Percentiles rank a stretch among this genome's conserved stretches.
Evolutionary conservation across 2,888 invertebrate species (phyloP).

Genomic region (Epicampocera succincta): DNA sequence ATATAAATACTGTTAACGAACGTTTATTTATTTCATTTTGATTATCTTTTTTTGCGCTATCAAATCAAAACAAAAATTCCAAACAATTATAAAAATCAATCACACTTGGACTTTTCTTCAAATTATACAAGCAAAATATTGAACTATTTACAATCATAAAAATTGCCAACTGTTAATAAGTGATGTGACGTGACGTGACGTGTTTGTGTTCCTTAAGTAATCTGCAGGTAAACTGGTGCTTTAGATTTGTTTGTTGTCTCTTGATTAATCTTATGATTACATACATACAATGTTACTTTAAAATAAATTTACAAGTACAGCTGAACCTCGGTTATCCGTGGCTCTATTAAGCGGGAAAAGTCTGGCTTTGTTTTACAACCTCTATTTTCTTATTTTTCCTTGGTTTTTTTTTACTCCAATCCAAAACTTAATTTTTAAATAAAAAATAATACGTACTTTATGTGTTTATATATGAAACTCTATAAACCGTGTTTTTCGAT

Average conservation of each 20-base stretch:
- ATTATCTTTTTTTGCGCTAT: slow-evolving; percentile 44
- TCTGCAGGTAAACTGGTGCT: slow-evolving; percentile 29
- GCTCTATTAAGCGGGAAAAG: too few relatives aligned
- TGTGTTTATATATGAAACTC: too few relatives aligned
- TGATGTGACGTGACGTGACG: slow-evolving; percentile 2
- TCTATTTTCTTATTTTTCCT: too few relatives aligned
- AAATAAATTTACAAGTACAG: slow-evolving; percentile 24
- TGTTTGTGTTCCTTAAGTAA: slow-evolving; percentile 15
- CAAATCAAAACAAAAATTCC: slow-evolving; percentile 43
- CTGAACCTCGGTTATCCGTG: too few relatives aligned
- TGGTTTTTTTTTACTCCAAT: too few relatives aligned
- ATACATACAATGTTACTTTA: slow-evolving; percentile 23
- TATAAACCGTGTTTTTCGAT: too few relatives aligned
- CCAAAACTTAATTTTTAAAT: too few relatives aligned
- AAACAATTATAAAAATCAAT: slow-evolving; percentile 3
- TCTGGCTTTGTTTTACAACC: too few relatives aligned
- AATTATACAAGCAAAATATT: slow-evolving; percentile 14
- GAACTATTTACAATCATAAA: slow-evolving; percentile 57
- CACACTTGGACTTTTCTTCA: slow-evolving; percentile 4
- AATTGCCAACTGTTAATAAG: slow-evolving; percentile 22
- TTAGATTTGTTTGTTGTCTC: slow-evolving; percentile 17
- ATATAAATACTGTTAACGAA: slow-evolving; percentile 39
- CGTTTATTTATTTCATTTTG: slow-evolving; percentile 18
- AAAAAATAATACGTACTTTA: too few relatives aligned
- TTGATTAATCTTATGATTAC: slow-evolving; percentile 37